phyloP scores from a whole-genome alignment of 1,140 invertebrate genomes.

The Drosophila jambulina region DNA sequence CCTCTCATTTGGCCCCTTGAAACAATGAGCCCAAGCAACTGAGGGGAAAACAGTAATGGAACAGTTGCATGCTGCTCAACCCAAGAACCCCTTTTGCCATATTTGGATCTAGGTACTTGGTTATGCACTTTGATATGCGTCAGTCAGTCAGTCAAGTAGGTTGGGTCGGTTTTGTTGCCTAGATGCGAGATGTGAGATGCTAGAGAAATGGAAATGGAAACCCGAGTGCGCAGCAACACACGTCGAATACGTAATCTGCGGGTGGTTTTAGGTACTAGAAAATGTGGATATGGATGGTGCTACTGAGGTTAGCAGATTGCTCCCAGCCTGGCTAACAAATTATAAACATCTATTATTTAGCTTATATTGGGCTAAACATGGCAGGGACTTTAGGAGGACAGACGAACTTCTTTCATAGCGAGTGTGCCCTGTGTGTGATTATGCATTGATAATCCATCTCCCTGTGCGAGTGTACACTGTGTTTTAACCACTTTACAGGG shows the following conservation, averaged over 20 bases:
- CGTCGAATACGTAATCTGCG: constrained; percentile 53
- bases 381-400: neutral
- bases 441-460: constrained; percentile 26
- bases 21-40: constrained; percentile 33
- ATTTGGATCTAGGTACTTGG: constrained; percentile 30
- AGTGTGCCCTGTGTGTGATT: constrained; percentile 24
- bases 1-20: constrained; percentile 13
- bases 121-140: constrained; percentile 58
- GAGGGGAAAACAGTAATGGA: constrained; percentile 22
- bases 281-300: neutral
- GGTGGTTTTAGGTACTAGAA: neutral
- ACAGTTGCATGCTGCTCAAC: constrained; percentile 13
- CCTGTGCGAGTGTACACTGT: constrained; percentile 6
- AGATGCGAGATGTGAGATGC: constrained; percentile 11
- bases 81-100: constrained; percentile 1
- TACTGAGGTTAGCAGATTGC: constrained; percentile 26
- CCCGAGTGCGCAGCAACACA: constrained; percentile 36
- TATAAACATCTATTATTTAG: constrained; percentile 57
- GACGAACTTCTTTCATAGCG: neutral
- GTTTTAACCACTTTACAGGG: constrained; percentile 56
- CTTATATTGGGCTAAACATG: constrained; percentile 10
- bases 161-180: constrained; percentile 25
- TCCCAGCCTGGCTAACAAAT: constrained; percentile 43
- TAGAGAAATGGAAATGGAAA: constrained; percentile 43
- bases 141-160: constrained; percentile 45